Conservation (phyloP, 2,888 invertebrate genomes). For the Ypsolopha scabrella region DNA sequence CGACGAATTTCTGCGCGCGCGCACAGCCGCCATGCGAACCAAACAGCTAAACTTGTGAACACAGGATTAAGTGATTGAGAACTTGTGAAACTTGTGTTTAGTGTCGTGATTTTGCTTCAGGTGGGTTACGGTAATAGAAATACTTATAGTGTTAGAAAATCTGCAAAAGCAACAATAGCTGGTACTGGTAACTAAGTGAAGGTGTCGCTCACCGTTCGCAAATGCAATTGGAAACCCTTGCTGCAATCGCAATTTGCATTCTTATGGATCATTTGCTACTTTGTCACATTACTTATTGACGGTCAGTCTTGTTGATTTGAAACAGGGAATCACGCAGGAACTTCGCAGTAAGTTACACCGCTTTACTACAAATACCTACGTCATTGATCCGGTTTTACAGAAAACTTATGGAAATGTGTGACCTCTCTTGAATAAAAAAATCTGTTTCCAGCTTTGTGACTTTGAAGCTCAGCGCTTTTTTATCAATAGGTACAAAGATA, state of each 20-base stretch:
- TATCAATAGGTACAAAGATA: neutral
- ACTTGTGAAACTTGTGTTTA: constrained; percentile 1
- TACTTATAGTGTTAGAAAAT: too few relatives aligned
- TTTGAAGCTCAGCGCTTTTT: neutral
- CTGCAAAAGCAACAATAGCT: too few relatives aligned
- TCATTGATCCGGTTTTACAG: neutral
- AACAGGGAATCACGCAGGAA: neutral
- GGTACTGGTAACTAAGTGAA: too few relatives aligned
- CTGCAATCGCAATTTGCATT: too few relatives aligned
- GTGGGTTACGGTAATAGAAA: too few relatives aligned
- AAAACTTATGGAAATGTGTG: neutral
- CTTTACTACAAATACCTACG: neutral
- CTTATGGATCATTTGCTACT: too few relatives aligned
- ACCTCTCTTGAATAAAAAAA: neutral
- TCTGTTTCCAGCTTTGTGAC: neutral
- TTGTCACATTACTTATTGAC: too few relatives aligned
- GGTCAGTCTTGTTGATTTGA: too few relatives aligned
- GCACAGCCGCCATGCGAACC: constrained; percentile 18
- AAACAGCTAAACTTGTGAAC: constrained; percentile 34
- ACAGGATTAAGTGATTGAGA: constrained; percentile 14
- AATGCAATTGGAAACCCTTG: too few relatives aligned
- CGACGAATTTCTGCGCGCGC: constrained; percentile 40
- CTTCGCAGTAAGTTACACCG: neutral
- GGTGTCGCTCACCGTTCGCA: too few relatives aligned
- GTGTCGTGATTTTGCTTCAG: too few relatives aligned